Evolutionary conservation across 2,797 vertebrate species (phyloP).

Genomic region (Enteromius fasciolatus): DNA sequence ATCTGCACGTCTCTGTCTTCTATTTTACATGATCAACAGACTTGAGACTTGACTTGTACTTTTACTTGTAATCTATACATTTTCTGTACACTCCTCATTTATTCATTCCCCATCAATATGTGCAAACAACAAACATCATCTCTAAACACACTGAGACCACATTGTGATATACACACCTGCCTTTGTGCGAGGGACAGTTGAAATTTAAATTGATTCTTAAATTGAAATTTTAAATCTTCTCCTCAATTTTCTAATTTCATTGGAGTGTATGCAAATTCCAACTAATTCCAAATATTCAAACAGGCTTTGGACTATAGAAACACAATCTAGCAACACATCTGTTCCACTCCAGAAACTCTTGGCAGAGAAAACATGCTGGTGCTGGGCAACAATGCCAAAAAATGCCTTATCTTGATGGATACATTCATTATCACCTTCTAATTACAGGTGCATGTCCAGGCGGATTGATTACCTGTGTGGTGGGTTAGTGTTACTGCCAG

Average conservation of each 20-base stretch:
- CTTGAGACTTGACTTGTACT: too few species aligned
- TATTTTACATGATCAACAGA: too few species aligned
- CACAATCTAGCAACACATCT: not conserved
- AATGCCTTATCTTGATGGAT: constrained; percentile 80
- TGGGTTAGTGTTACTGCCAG: constrained; percentile 61
- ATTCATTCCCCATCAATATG: not conserved
- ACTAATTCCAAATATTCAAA: not conserved
- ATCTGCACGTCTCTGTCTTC: too few species aligned
- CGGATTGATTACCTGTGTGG: constrained; percentile 80
- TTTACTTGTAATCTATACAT: too few species aligned
- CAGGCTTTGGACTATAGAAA: not conserved
- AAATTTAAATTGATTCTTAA: not conserved
- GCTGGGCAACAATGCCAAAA: constrained; percentile 74
- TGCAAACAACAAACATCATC: not conserved
- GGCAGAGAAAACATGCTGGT: constrained; percentile 64
- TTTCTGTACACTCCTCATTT: not conserved
- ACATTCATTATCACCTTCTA: constrained; percentile 87
- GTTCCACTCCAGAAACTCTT: constrained; percentile 69
- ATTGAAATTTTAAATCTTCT: not conserved
- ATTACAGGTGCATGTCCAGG: constrained; percentile 87
- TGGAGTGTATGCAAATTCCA: not conserved
- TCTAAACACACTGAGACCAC: not conserved
- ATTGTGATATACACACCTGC: not conserved
- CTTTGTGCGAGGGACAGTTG: too few species aligned
- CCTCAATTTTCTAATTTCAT: not conserved